A percentile compares a stretch with the other conserved stretches of the same genome.
phyloP scores from a whole-genome alignment of 53 echinoderm and acorn worm genomes.

The Stichopus horrens region DNA sequence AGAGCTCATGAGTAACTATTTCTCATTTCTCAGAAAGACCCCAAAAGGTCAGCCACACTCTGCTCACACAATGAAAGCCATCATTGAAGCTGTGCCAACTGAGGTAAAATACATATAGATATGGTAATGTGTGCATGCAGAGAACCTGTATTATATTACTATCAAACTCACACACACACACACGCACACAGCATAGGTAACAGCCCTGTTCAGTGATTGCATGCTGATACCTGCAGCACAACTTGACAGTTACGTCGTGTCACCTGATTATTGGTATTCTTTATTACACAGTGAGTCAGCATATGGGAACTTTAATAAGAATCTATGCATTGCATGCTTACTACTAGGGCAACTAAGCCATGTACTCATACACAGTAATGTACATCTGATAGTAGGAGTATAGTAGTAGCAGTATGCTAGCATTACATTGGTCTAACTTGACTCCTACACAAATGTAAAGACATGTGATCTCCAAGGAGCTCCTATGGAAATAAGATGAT shows the following conservation, averaged over 20 bases:
- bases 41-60: neutral
- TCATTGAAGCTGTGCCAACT: neutral
- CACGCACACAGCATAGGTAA: neutral
- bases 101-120: slow-evolving; percentile 1
- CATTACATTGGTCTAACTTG: too few species aligned
- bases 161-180: neutral
- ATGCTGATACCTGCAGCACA: neutral
- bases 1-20: neutral
- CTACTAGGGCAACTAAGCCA: neutral
- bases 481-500: neutral
- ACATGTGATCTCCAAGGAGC: slow-evolving; percentile 2
- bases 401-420: too few species aligned
- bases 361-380: too few species aligned
- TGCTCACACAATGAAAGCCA: neutral
- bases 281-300: slow-evolving; percentile 12
- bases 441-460: neutral
- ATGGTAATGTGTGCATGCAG: slow-evolving; percentile 34
- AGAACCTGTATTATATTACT: neutral
- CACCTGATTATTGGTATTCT: neutral
- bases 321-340: neutral
- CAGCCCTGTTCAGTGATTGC: neutral
- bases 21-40: slow-evolving; percentile 1
- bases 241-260: neutral
- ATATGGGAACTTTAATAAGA: neutral
- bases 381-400: too few species aligned